Base-by-base conservation (phyloP, 1,140 invertebrate genomes). In the Batillaria attramentaria region DNA sequence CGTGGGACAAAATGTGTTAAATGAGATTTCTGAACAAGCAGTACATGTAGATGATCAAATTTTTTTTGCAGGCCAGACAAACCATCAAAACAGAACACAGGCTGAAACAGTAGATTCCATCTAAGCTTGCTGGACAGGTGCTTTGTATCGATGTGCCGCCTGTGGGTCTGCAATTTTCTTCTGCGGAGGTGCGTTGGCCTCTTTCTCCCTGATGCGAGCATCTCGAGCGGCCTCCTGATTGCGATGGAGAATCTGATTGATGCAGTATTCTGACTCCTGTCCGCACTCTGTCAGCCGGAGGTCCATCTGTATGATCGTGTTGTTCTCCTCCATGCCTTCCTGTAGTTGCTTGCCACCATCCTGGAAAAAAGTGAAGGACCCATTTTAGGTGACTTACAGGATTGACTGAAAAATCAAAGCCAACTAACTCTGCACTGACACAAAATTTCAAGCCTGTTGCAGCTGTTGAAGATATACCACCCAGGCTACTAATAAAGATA, bases 261-360 rank as follows among this genome's bases (percentile, higher is more conserved):
- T 91, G 72, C 86, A 87, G 80, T 89, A 91, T 65, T 91, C 90
- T 1, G 89, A 87, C 77, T 91, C 91, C 77, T 90, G 87, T 18
- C 90, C 90, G 77, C 89, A 90, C 33, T 91, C 89, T 3, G 91
- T 91, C 42, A 91, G 84, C 28, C 90, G 79, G 10, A 91, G 84
- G 78, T 91, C 91, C 84, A 91, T 87, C 42, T 85, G 62, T 1
- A 87, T 87, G 37, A 91, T 87, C 10, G 87, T 89, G 5, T 84
- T 85, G 80, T 91, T 91, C 42, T 89, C 87, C 72, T 90, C 89
- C 87, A 91, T 91, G 6, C 87, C 88, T 80, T 91, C 90, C 77
- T 91, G 90, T 4, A 91, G 81, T 77, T 89, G 87, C 77, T 90
- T 91, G 20, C 91, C 91, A 57, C 90, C 90, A 84, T 91, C 91